A percentile compares a stretch with the other conserved stretches of the same genome.
These are phyloP conservation scores for Urechis unicinctus DNA, from an alignment of 2,888 invertebrate genomes.

Conservation along the genomic window DNA sequence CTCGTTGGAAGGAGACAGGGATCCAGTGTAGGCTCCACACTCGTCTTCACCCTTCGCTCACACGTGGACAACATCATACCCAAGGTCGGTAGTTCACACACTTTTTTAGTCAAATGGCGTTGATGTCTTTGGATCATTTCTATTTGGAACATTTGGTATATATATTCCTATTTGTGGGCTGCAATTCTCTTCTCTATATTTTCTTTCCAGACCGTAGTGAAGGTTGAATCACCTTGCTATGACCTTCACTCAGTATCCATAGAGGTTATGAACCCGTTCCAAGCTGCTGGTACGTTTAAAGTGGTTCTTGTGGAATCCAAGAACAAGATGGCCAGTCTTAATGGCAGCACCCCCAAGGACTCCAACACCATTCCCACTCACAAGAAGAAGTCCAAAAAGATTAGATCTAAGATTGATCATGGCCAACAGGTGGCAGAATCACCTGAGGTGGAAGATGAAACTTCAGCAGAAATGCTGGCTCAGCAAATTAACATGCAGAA, in stretches of 20 bases:
- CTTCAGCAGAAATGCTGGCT: neutral
- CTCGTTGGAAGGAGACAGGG: constrained; percentile 43
- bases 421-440: constrained; percentile 20
- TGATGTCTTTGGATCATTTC: no score
- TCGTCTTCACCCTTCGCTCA: constrained; percentile 43
- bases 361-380: constrained; percentile 23
- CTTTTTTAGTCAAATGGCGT: neutral
- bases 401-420: constrained; percentile 32
- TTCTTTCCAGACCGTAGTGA: constrained; percentile 23
- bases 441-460: constrained; percentile 19
- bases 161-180: neutral
- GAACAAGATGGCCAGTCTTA: constrained; percentile 3
- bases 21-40: constrained; percentile 37
- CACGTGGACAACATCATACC: constrained; percentile 44
- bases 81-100: constrained; percentile 29
- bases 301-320: constrained; percentile 40
- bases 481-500: no score
- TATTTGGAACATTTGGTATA: no score
- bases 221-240: constrained; percentile 44
- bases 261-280: constrained; percentile 43
- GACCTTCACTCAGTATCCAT: constrained; percentile 37
- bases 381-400: constrained; percentile 26
- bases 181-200: neutral
- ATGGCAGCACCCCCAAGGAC: neutral
- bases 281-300: constrained; percentile 39